Base-by-base conservation (phyloP, 2,888 invertebrate genomes). In the Coremacera marginata region DNA sequence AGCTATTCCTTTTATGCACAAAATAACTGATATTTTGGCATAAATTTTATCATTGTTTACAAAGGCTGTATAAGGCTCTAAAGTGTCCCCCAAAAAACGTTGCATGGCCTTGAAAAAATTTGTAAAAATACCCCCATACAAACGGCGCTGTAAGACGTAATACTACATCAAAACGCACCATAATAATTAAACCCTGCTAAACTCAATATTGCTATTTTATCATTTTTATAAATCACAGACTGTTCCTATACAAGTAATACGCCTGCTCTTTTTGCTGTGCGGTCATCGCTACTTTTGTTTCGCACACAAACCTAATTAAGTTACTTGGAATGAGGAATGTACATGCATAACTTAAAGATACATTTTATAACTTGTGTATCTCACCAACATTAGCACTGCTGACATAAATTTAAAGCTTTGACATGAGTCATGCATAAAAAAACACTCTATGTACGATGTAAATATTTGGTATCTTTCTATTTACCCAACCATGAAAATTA, bases 321-420 rank as follows among this genome's bases (percentile, higher is more conserved):
- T 77, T 79, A 77, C 70, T 57, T 34, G 44, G 52, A 65, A 52
- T 75, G 57, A 78, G 74, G 75, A 77, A 74, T 75, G 57, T 16
- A n/a, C 25, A 49, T 75, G 65, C 67, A 74, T 65, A 63, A 67
- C 63, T 74, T 65, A 34, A 31, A 52, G 52, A 34, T 63, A 55
- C 22, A 16, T 31, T 65, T 49, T 37, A 16, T 55, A 37, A 37
- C 25, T 25, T 27, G 14, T 67, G 25, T 67, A 44, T 57, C 7
- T 49, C 31, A 60, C 37, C 57, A 51, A 57, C 82, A 83, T 82
- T 84, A 84, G 84, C 85, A 84, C 85, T 85, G 85, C 84, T 85
- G 85, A 85, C 85, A 85, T 85, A 85, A 85, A 85, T 85, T 84
- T 84, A 74, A 51, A 31, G 52, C 31, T 63, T 81, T 44, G 51